phyloP scores from a whole-genome alignment of 2,888 invertebrate genomes.

The Tachystola acroxantha region DNA sequence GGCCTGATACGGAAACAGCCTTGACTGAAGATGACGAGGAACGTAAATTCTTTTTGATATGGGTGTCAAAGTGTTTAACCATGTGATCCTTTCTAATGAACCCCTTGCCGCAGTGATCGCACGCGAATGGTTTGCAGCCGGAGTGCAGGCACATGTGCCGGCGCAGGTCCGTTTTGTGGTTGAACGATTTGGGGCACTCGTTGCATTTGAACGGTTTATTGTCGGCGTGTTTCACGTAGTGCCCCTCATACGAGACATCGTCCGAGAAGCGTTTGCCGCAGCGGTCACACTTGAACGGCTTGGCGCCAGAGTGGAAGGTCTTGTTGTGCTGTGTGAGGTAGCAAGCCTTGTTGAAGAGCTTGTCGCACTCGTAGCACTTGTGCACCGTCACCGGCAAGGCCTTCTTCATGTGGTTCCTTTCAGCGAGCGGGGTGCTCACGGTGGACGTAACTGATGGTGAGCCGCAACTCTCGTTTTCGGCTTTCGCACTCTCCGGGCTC shows the following conservation, averaged over 20 bases:
- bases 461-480: slow-evolving; percentile 52
- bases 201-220: slow-evolving; percentile 93
- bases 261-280: slow-evolving; percentile 91
- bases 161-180: slow-evolving; percentile 92
- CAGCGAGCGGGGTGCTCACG: slow-evolving; percentile 60
- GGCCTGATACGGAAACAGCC: slow-evolving; percentile 19
- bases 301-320: slow-evolving; percentile 91
- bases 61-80: slow-evolving; percentile 91
- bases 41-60: slow-evolving; percentile 79
- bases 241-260: slow-evolving; percentile 84
- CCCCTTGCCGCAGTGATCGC: slow-evolving; percentile 89
- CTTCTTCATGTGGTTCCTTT: slow-evolving; percentile 61
- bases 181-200: slow-evolving; percentile 91
- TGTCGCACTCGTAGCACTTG: slow-evolving; percentile 90
- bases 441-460: slow-evolving; percentile 62
- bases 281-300: slow-evolving; percentile 89
- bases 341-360: slow-evolving; percentile 90
- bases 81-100: slow-evolving; percentile 95
- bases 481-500: slow-evolving; percentile 67
- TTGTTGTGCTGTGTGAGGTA: slow-evolving; percentile 95
- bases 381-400: slow-evolving; percentile 52
- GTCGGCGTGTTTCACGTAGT: slow-evolving; percentile 86
- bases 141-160: slow-evolving; percentile 92
- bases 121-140: slow-evolving; percentile 90
- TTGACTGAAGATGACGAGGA: slow-evolving; percentile 40